phyloP scores from a whole-genome alignment of 2,797 vertebrate species.

The Alfaro cultratus region DNA sequence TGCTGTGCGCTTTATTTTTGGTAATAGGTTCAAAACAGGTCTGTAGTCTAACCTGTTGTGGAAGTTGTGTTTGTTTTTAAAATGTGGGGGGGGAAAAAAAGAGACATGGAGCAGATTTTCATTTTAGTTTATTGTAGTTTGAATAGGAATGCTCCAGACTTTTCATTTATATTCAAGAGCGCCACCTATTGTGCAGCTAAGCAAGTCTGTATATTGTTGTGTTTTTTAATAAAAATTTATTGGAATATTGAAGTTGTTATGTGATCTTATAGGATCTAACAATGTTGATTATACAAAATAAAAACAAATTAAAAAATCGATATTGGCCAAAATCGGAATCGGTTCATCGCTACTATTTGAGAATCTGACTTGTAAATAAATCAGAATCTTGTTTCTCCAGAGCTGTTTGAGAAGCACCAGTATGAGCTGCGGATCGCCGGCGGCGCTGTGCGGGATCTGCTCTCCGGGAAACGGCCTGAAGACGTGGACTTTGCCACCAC shows the following conservation, averaged over 20 bases:
- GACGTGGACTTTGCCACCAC: slow-evolving; percentile 97
- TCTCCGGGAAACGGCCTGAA: slow-evolving; percentile 88
- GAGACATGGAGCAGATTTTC: neutral
- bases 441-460: slow-evolving; percentile 93
- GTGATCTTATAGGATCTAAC: neutral
- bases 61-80: neutral
- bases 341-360: neutral
- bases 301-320: no score
- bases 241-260: neutral
- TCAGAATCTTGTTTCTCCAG: slow-evolving; percentile 65
- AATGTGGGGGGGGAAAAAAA: neutral
- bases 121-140: neutral
- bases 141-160: neutral
- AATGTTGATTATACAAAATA: neutral
- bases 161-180: neutral
- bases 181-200: neutral
- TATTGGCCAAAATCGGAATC: neutral
- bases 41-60: neutral
- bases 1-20: neutral
- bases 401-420: slow-evolving; percentile 88
- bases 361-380: neutral
- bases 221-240: neutral
- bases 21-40: neutral
- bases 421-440: slow-evolving; percentile 94
- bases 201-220: neutral